Base-by-base conservation (phyloP, 2,797 vertebrate genomes). In the Sylvia borin region DNA sequence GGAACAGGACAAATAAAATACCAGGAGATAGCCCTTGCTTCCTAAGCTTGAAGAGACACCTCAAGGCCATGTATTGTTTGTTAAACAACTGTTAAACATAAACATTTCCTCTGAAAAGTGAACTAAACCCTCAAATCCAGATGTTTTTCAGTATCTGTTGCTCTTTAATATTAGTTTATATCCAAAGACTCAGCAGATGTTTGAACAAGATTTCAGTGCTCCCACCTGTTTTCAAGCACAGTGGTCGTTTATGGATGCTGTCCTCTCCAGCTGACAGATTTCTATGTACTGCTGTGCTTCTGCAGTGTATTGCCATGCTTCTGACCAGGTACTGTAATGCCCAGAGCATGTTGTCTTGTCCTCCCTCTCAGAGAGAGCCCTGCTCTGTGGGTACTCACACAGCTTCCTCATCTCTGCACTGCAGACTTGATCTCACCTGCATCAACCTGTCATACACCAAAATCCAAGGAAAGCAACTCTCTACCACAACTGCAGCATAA, bases 271-370 rank as follows among this genome's bases (percentile, higher is more conserved):
- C 57, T 74, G 53, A 67, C 7, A 21, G 10, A 31, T 55, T 67
- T 78, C 31, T 54, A 4, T 1, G 1, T 9, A 34, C 22, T 51
- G 9, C 12, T 21, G 6, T 57, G 32, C 17, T 29, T 79, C 42
- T 48, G 12, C 31, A 26, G 26, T 0, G 0, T 18, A 12, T 27
- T 15, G 5, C 11, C 25, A 2, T 14, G 19, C 16, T 55, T 70
- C 55, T 66, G n/a, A 11, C 10, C 48, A 55, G 55, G 17, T 8
- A 64, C 16, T 2, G 4, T 17, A 66, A 27, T 25, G 5, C 7
- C 21, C 19, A 25, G 68, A 76, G 7, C 38, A 42, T 0, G 0
- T 4, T 75, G 27, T 43, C 50, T 68, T 2, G 3, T 51, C 9
- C 25, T 70, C 5, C 5, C n/a, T 25, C 0, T 9, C 51, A 92